These are phyloP conservation scores for Atopsyche davidsoni DNA, from an alignment of 1,140 invertebrate species.

Conservation along the genomic window DNA sequence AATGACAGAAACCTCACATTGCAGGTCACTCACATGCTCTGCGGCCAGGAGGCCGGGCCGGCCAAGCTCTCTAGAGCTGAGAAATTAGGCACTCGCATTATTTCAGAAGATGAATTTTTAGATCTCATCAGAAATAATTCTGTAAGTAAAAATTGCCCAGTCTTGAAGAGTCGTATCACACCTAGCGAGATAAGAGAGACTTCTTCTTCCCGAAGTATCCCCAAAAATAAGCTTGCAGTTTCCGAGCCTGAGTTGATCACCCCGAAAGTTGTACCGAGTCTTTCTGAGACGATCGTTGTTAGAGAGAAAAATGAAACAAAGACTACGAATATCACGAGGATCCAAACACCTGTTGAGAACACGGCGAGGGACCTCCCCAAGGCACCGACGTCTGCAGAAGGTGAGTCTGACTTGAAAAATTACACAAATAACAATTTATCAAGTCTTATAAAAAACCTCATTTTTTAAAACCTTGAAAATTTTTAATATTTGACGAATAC, in stretches of 20 bases:
- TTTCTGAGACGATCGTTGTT: no score
- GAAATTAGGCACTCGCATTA: conserved; percentile 60
- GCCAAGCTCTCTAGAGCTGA: conserved; percentile 76
- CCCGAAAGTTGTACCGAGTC: no score
- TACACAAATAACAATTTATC: background rate
- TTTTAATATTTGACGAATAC: no score
- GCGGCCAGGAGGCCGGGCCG: conserved; percentile 78
- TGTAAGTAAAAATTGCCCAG: no score
- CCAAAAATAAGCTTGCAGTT: conserved; percentile 5
- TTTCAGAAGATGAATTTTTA: conserved; percentile 79
- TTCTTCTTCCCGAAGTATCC: conserved; percentile 10
- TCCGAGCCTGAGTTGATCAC: no score
- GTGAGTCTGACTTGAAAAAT: background rate
- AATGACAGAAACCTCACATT: conserved; percentile 11
- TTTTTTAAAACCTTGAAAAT: no score
- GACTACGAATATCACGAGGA: background rate
- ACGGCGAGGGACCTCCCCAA: background rate
- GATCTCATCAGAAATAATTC: conserved; percentile 71
- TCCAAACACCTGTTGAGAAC: conserved; percentile 8
- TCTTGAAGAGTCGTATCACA: no score
- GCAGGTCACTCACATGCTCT: conserved; percentile 73
- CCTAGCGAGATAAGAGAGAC: conserved; percentile 14
- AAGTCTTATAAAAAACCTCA: no score
- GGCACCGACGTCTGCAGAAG: background rate
- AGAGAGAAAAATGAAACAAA: conserved; percentile 11